Evolutionary conservation across 2,888 invertebrate species (phyloP).

Genomic region (Drosophila ustulata): DNA sequence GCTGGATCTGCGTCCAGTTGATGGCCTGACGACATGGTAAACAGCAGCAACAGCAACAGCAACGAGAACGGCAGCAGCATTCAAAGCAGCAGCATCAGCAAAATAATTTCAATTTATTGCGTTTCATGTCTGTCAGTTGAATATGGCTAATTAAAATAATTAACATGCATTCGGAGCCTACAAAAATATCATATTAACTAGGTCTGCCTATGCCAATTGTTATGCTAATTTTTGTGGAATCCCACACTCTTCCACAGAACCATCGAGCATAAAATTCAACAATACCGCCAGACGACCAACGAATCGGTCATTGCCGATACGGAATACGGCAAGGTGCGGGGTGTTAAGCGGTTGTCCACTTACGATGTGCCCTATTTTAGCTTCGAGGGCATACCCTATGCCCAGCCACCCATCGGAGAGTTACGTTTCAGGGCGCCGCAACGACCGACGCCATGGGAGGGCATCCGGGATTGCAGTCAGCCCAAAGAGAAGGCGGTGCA

Average conservation of each 20-base stretch:
- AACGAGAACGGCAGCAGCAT: conserved; percentile 1
- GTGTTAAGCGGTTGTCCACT: conserved; percentile 78
- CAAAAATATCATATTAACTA: conserved; percentile 43
- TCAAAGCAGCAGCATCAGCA: conserved; percentile 40
- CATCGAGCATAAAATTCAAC: conserved; percentile 80
- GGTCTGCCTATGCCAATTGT: conserved; percentile 28
- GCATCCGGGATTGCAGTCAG: conserved; percentile 83
- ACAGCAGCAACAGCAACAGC: conserved; percentile 19
- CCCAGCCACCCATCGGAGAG: conserved; percentile 84
- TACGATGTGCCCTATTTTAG: conserved; percentile 82
- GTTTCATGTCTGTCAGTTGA: conserved; percentile 32
- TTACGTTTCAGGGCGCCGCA: conserved; percentile 85
- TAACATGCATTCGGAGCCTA: conserved; percentile 39
- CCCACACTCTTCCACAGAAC: conserved; percentile 60
- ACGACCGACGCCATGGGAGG: conserved; percentile 85
- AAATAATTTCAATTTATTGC: conserved; percentile 69
- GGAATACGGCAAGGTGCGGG: conserved; percentile 83
- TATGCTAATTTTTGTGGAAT: conserved; percentile 30
- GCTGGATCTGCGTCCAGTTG: conserved; percentile 14
- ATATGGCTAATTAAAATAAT: conserved; percentile 63
- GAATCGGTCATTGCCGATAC: conserved; percentile 81
- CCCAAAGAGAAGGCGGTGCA: conserved; percentile 82
- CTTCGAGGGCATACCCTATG: conserved; percentile 84
- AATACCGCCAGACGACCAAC: conserved; percentile 79
- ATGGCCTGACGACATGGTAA: conserved; percentile 39